Evolutionary conservation across 2,113 vertebrate genomes (phyloP).

Genomic region (Crotalus horridus): DNA sequence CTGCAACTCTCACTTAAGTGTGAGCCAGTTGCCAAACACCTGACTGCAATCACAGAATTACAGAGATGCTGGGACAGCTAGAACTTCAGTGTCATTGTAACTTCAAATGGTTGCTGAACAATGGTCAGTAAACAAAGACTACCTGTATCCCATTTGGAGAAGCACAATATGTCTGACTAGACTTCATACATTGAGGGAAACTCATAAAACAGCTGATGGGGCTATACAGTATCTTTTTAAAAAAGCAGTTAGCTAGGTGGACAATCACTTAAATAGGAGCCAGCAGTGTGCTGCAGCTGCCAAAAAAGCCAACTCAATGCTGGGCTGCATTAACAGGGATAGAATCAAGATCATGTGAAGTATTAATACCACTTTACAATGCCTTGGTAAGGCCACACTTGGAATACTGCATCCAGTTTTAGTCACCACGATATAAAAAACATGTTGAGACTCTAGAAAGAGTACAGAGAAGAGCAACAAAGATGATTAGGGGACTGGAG

Average conservation of each 20-base stretch:
- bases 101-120: background rate
- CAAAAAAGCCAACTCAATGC: too few relatives aligned
- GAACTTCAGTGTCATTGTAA: background rate
- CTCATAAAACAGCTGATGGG: background rate
- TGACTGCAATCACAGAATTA: background rate
- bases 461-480: too few relatives aligned
- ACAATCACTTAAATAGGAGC: too few relatives aligned
- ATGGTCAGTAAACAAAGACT: background rate
- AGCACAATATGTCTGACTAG: background rate
- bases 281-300: too few relatives aligned
- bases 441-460: too few relatives aligned
- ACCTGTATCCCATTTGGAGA: background rate
- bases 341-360: too few relatives aligned
- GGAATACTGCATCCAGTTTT: too few relatives aligned
- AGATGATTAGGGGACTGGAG: too few relatives aligned
- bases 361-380: too few relatives aligned
- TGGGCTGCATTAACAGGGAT: too few relatives aligned
- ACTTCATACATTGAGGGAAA: background rate
- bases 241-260: background rate
- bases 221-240: background rate
- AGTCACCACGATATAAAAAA: too few relatives aligned
- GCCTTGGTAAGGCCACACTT: too few relatives aligned
- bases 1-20: background rate
- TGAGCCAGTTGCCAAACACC: background rate
- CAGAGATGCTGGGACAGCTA: background rate